phyloP scores from a whole-genome alignment of 2,113 vertebrate species.

The Paraplagusia blochii region DNA sequence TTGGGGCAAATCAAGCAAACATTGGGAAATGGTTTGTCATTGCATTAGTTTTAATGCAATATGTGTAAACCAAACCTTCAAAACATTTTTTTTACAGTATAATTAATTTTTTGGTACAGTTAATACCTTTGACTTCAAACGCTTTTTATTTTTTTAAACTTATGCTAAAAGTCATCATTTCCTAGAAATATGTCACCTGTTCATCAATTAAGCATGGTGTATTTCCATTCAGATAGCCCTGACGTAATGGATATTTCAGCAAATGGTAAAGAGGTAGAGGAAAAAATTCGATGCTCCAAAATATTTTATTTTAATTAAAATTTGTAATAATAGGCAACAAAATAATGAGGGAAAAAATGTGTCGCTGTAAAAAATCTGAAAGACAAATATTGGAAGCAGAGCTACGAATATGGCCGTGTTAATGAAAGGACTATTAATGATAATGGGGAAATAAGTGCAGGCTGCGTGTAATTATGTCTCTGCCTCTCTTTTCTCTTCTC shows the following conservation, averaged over 20 bases:
- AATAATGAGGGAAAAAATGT: background rate
- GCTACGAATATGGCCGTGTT: slow-evolving; percentile 9
- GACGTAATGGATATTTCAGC: slow-evolving; percentile 50
- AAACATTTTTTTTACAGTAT: too few relatives aligned
- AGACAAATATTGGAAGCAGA: slow-evolving; percentile 26
- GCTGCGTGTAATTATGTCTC: slow-evolving; percentile 37
- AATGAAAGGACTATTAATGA: slow-evolving; percentile 42
- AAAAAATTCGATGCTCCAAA: background rate
- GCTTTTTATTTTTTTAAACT: background rate
- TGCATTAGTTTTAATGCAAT: too few relatives aligned
- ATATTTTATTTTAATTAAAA: background rate
- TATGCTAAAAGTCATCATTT: background rate
- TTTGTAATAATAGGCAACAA: background rate
- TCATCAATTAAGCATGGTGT: slow-evolving; percentile 3
- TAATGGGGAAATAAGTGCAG: slow-evolving; percentile 50
- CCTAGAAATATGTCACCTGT: background rate
- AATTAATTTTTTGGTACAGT: too few relatives aligned
- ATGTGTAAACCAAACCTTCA: too few relatives aligned
- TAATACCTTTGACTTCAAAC: too few relatives aligned
- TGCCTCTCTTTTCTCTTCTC: background rate
- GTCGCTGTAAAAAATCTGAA: background rate
- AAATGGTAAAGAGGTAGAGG: slow-evolving; percentile 38
- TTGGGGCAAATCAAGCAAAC: too few relatives aligned
- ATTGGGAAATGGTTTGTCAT: too few relatives aligned
- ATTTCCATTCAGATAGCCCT: slow-evolving; percentile 38